Percentiles rank a stretch among this genome's conserved stretches.
These are phyloP conservation scores for Priocnemis perturbator DNA, from an alignment of 2,888 invertebrate genomes.

Conservation along the genomic window DNA sequence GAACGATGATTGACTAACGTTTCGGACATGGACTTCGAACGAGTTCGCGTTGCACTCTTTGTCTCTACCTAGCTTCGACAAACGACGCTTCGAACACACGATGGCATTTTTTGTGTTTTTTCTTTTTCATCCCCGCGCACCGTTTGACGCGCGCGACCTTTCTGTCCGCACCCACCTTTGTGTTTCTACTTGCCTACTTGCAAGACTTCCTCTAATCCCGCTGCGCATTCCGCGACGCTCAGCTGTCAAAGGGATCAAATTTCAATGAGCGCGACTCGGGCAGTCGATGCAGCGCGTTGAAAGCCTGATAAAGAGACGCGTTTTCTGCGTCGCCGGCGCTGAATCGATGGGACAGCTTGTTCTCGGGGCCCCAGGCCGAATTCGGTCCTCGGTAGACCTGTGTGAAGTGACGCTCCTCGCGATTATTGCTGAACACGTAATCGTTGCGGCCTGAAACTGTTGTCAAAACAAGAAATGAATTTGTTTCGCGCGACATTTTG, in stretches of 20 bases:
- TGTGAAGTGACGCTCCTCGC: slow-evolving; percentile 49
- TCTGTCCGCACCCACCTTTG: background rate
- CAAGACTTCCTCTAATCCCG: slow-evolving; percentile 2
- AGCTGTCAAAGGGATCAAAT: slow-evolving; percentile 76
- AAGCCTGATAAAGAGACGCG: slow-evolving; percentile 76
- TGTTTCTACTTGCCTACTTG: slow-evolving; percentile 1
- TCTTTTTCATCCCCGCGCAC: too few relatives aligned
- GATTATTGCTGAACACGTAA: slow-evolving; percentile 69
- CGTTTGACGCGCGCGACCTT: background rate
- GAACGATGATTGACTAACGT: slow-evolving; percentile 1
- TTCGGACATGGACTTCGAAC: background rate
- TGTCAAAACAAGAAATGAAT: too few relatives aligned
- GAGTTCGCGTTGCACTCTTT: background rate
- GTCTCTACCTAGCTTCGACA: background rate
- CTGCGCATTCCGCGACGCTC: slow-evolving; percentile 50
- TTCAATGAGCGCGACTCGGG: slow-evolving; percentile 82
- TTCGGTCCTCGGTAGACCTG: slow-evolving; percentile 55
- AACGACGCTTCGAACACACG: too few relatives aligned
- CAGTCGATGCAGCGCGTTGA: slow-evolving; percentile 78
- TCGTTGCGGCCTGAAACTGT: slow-evolving; percentile 65
- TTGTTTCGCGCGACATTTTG: too few relatives aligned
- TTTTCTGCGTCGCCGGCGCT: slow-evolving; percentile 84
- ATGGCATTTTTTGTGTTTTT: too few relatives aligned
- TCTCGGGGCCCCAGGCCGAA: slow-evolving; percentile 62
- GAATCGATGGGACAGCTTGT: slow-evolving; percentile 77